Evolutionary conservation across 2,113 vertebrate genomes (phyloP).

Genomic region (Passer domesticus): DNA sequence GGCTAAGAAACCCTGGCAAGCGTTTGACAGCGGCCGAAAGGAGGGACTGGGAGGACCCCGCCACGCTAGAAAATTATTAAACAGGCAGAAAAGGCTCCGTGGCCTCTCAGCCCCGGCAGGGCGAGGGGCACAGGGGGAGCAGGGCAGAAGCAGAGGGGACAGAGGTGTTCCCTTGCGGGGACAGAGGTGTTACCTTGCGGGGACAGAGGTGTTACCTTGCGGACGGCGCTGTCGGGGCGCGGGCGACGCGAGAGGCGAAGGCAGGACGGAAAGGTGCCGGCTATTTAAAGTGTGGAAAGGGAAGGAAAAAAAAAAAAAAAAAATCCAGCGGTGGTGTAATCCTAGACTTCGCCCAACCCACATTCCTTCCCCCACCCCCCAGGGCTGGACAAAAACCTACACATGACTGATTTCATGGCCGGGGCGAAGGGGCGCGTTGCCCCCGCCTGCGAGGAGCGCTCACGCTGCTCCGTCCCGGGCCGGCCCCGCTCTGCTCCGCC

Average conservation of each 20-base stretch:
- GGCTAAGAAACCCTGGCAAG: not conserved
- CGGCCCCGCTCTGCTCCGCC: accelerated
- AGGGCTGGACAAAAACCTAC: slow-evolving; percentile 59
- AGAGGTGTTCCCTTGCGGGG: too few relatives aligned
- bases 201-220: slow-evolving; percentile 65
- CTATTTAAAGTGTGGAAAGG: slow-evolving; percentile 76
- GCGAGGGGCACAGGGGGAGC: not conserved
- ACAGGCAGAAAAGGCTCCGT: not conserved
- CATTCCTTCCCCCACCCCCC: slow-evolving; percentile 67
- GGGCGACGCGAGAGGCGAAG: not conserved
- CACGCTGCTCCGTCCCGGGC: accelerated
- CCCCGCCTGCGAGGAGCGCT: not conserved
- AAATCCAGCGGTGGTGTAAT: slow-evolving; percentile 76
- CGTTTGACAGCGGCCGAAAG: not conserved
- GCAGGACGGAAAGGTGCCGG: slow-evolving; percentile 67
- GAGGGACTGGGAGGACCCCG: not conserved
- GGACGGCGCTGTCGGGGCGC: slow-evolving; percentile 28
- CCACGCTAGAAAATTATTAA: slow-evolving; percentile 13
- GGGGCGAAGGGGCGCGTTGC: slow-evolving; percentile 20
- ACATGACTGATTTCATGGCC: slow-evolving; percentile 60
- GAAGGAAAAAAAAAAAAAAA: not conserved
- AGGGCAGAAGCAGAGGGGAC: not conserved
- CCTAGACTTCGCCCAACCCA: slow-evolving; percentile 85
- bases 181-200: too few relatives aligned
- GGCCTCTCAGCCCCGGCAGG: not conserved